These are phyloP conservation scores for Muscicapa adusta DNA, from an alignment of 2,113 vertebrate species.

Conservation along the genomic window DNA sequence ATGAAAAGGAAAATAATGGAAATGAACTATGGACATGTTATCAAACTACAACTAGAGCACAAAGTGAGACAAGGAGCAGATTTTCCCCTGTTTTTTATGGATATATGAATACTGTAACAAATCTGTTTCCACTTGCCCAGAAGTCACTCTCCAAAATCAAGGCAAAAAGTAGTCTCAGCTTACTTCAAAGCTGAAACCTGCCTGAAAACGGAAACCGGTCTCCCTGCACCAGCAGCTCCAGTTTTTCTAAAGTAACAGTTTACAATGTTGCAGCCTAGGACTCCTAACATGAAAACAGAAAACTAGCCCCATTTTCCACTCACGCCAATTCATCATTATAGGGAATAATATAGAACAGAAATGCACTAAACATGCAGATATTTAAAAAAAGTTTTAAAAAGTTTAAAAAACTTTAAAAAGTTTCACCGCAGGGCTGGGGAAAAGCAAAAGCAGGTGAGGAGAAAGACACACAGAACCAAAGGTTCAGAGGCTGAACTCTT, in stretches of 20 bases:
- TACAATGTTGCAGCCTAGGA: neutral
- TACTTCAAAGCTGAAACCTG: neutral
- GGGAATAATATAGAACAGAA: neutral
- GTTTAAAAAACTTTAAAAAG: no score
- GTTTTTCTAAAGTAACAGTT: neutral
- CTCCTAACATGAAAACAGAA: neutral
- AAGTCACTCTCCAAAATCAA: neutral
- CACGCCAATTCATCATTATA: neutral
- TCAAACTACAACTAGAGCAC: neutral
- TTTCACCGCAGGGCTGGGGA: neutral
- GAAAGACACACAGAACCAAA: neutral
- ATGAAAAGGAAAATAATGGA: neutral
- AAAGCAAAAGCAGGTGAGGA: neutral
- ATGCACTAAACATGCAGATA: neutral
- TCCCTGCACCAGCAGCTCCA: neutral
- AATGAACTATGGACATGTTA: neutral
- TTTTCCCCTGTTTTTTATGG: neutral
- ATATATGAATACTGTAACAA: neutral
- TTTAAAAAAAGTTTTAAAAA: neutral
- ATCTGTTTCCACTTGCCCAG: neutral
- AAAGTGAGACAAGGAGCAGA: neutral
- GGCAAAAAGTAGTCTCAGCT: neutral
- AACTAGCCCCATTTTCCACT: neutral
- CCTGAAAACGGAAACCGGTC: no score
- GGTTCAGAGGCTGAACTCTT: slow-evolving; percentile 4